Evolutionary conservation across 1,140 invertebrate species (phyloP).

Genomic region (Halesus radiatus): DNA sequence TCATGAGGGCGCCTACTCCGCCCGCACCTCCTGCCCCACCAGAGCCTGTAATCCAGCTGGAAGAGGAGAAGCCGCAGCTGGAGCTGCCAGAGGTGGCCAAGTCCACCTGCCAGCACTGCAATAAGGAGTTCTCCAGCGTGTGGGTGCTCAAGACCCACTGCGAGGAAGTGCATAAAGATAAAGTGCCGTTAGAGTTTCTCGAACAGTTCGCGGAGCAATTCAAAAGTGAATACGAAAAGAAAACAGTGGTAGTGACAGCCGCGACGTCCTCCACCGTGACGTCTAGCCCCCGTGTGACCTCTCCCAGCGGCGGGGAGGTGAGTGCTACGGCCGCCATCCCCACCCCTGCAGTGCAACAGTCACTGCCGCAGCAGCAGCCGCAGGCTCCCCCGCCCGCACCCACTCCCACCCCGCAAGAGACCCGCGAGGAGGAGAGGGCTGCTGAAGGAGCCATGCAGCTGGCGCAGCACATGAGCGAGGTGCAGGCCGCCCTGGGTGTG

Average conservation of each 20-base stretch:
- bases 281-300: slow-evolving; percentile 73
- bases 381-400: slow-evolving; percentile 29
- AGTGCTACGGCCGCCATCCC: slow-evolving; percentile 57
- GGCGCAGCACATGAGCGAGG: slow-evolving; percentile 86
- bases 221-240: slow-evolving; percentile 88
- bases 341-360: slow-evolving; percentile 24
- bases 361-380: slow-evolving; percentile 11
- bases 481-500: slow-evolving; percentile 88
- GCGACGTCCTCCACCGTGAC: slow-evolving; percentile 71
- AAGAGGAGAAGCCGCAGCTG: slow-evolving; percentile 73
- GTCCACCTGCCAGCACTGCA: slow-evolving; percentile 90
- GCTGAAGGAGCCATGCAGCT: slow-evolving; percentile 68
- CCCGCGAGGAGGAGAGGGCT: slow-evolving; percentile 60
- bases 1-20: slow-evolving; percentile 70
- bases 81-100: slow-evolving; percentile 80
- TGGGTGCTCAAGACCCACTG: slow-evolving; percentile 96
- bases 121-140: slow-evolving; percentile 94
- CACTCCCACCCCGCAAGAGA: slow-evolving; percentile 49
- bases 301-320: slow-evolving; percentile 61
- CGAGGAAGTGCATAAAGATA: slow-evolving; percentile 93
- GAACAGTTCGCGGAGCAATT: slow-evolving; percentile 94
- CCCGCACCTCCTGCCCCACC: slow-evolving; percentile 70
- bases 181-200: slow-evolving; percentile 89
- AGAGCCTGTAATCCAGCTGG: slow-evolving; percentile 70
- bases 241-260: slow-evolving; percentile 78